phyloP scores from a whole-genome alignment of 1,140 invertebrate genomes.

The Drosophila pallidifrons region DNA sequence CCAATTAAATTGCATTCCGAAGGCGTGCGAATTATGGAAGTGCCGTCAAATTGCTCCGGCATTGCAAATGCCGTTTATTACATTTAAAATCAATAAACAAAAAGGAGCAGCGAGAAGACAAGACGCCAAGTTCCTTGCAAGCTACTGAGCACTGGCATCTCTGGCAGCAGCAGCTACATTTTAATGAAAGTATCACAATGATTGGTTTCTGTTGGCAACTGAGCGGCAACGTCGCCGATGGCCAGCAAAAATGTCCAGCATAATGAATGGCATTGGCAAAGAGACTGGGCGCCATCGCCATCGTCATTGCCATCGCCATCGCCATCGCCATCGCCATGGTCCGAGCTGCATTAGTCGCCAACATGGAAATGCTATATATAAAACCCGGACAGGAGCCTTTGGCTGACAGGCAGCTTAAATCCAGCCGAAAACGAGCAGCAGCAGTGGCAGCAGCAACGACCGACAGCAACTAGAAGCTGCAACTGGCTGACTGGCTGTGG shows the following conservation, averaged over 20 bases:
- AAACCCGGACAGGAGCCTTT: constrained; percentile 56
- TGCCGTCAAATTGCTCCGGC: constrained; percentile 19
- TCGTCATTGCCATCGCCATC: constrained; percentile 46
- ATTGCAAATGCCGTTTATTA: constrained; percentile 67
- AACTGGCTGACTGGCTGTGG: constrained; percentile 1
- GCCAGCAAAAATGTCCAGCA: constrained; percentile 77
- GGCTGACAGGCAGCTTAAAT: constrained; percentile 82
- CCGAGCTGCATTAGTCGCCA: constrained; percentile 80
- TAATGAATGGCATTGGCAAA: constrained; percentile 81
- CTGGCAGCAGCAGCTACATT: constrained; percentile 50
- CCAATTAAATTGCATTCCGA: constrained; percentile 77
- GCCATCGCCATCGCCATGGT: constrained; percentile 53
- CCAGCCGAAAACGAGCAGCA: constrained; percentile 69
- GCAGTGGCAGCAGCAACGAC: constrained; percentile 29
- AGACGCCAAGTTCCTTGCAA: constrained; percentile 7
- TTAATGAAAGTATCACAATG: constrained; percentile 84
- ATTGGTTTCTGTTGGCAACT: constrained; percentile 80
- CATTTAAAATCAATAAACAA: constrained; percentile 73
- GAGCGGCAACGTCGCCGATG: constrained; percentile 29
- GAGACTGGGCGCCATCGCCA: constrained; percentile 70
- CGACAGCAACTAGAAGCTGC: constrained; percentile 18
- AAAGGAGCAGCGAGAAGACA: neutral
- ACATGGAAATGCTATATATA: constrained; percentile 73
- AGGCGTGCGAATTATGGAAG: constrained; percentile 65
- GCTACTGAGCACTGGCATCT: constrained; percentile 1